Conservation (phyloP, 1,140 invertebrate species). For the Drosophila cardini region DNA sequence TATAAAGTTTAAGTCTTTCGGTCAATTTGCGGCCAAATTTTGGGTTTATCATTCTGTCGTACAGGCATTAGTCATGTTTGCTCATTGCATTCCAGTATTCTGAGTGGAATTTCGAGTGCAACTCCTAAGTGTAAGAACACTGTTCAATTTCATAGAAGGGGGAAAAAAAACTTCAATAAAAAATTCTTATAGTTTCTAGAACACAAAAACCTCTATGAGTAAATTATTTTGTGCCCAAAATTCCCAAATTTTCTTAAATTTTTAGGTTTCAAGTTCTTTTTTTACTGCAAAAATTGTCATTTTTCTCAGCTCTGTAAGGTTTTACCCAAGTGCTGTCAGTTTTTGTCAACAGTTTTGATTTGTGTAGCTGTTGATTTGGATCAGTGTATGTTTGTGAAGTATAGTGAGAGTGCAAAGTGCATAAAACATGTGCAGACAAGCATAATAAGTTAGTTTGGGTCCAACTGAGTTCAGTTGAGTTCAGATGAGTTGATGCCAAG, state of each 20-base stretch:
- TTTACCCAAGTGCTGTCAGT: too few relatives aligned
- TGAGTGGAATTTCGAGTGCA: not conserved
- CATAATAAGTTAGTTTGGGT: constrained; percentile 32
- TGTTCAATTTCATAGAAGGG: too few relatives aligned
- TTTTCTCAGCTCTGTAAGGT: too few relatives aligned
- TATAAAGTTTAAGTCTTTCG: not conserved
- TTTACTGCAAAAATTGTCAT: too few relatives aligned
- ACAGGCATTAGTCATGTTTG: constrained; percentile 13
- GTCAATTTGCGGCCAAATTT: constrained; percentile 41
- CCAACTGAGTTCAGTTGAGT: constrained; percentile 6
- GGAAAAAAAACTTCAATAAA: too few relatives aligned
- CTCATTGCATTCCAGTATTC: not conserved
- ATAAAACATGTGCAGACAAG: constrained; percentile 29
- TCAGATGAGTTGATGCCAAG: constrained; percentile 3
- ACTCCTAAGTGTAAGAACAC: not conserved
- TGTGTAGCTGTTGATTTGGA: too few relatives aligned
- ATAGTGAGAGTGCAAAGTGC: constrained; percentile 17
- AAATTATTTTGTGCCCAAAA: too few relatives aligned
- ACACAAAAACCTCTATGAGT: too few relatives aligned
- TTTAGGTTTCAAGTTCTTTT: too few relatives aligned
- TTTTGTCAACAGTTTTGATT: too few relatives aligned
- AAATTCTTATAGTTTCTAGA: too few relatives aligned
- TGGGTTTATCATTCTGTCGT: constrained; percentile 26
- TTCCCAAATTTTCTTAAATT: too few relatives aligned
- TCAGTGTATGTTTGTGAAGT: not conserved